Conservation (phyloP, 2,113 vertebrate species). For the Tetraodon nigroviridis region DNA sequence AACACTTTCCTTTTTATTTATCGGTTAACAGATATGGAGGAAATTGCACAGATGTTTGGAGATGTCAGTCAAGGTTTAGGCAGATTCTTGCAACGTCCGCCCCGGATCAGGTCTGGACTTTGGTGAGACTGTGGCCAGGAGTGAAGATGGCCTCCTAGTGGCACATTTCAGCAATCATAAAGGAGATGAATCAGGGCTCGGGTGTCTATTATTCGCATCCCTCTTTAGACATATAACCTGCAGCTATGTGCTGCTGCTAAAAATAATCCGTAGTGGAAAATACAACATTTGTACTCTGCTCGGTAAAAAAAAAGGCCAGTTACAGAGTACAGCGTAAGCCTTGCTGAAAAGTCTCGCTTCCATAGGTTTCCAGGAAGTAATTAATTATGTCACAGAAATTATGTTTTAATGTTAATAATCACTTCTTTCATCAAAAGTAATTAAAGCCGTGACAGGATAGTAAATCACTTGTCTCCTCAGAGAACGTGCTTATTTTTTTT, state of each 20-base stretch:
- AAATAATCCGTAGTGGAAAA: conserved; percentile 22
- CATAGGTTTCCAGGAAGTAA: conserved; percentile 10
- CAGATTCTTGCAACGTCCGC: conserved; percentile 36
- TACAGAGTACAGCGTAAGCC: conserved; percentile 26
- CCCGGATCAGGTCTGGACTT: conserved; percentile 24
- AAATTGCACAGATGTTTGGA: too few species aligned
- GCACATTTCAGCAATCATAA: conserved; percentile 32
- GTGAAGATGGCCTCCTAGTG: conserved; percentile 37
- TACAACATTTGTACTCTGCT: conserved; percentile 36
- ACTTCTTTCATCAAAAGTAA: conserved; percentile 32
- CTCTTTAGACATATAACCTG: conserved; percentile 42
- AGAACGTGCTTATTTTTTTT: conserved; percentile 34
- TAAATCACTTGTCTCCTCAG: conserved; percentile 45
- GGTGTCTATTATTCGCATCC: neutral
- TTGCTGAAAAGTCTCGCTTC: conserved; percentile 8
- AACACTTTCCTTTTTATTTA: conserved; percentile 1
- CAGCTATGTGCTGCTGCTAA: conserved; percentile 32
- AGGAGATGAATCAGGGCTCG: conserved; percentile 15
- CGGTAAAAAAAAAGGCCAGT: conserved; percentile 42
- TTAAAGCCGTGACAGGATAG: conserved; percentile 43
- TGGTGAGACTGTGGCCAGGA: conserved; percentile 43
- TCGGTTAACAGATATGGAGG: too few species aligned
- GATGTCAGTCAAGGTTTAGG: conserved; percentile 19
- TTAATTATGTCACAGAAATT: conserved; percentile 19
- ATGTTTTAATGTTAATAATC: conserved; percentile 23